Base-by-base conservation (phyloP, 2,113 vertebrate species). In the Caracal caracal region DNA sequence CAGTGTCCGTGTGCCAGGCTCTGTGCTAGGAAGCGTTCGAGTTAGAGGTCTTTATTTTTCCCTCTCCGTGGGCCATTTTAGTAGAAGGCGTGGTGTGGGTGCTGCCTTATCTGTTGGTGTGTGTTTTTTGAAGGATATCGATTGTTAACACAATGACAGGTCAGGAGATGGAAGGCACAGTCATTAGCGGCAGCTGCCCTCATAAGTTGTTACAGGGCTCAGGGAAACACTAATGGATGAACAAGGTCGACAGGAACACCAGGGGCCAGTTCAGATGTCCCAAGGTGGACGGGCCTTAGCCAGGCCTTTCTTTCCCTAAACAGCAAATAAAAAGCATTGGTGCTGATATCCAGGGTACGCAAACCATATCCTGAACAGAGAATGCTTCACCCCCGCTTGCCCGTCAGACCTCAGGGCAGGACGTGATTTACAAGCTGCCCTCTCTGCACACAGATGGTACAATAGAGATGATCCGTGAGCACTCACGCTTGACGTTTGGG, bases 191-290 rank as follows among this genome's bases (percentile, higher is more conserved):
- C 89, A 88, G 96, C 85, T 2, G 0, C 78, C 96, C 96, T 97
- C 88, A 6, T 95, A 96, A 94, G 87, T 97, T 97, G 95, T 95
- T 93, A 93, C 26, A n/a, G 37, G 90, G 81, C 73, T 95, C 66
- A 95, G 90, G 94, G 96, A 98, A 95, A 96, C 94, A 90, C 92
- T 93, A 86, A 96, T 47, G 70, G 97, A 94, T 86, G 97, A 97
- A 97, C 95, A 98, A 98, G 97, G 98, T 98, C 81, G 73, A 94
- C 66, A 95, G 92, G 89, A 97, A 98, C 85, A 97, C 53, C 37
- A 94, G 37, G 89, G 88, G 51, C 70, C 92, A 88, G 86, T 47
- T 97, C 95, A 70, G 79, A 68, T 35, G 95, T 93, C 84, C 93
- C 78, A 93, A 94, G 63, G 81, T 96, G 94, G 73, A 81, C 35